Percentiles rank a stretch among this genome's conserved stretches.
phyloP scores from a whole-genome alignment of 2,888 invertebrate genomes.

The Sericinus montela region DNA sequence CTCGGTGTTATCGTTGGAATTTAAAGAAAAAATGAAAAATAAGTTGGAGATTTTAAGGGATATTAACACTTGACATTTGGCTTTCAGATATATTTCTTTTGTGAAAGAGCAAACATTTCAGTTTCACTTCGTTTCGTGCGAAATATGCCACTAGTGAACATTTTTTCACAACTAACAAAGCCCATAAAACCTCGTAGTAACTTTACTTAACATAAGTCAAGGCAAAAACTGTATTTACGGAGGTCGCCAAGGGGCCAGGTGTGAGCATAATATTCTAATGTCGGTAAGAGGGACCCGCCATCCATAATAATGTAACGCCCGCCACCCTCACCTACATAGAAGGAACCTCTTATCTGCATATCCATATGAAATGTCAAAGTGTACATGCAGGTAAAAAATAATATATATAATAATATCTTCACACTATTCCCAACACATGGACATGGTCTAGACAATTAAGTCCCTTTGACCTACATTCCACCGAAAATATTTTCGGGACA shows the following conservation, averaged over 20 bases:
- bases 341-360: slow-evolving; percentile 7
- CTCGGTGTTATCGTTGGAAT: no score
- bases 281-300: slow-evolving; percentile 60
- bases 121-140: no score
- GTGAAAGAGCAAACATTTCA: no score
- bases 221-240: slow-evolving; percentile 61
- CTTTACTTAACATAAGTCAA: slow-evolving; percentile 41
- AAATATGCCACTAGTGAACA: background rate
- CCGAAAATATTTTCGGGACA: no score
- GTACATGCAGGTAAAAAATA: background rate
- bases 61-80: no score
- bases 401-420: no score
- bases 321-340: slow-evolving; percentile 35
- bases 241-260: slow-evolving; percentile 55
- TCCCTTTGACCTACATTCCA: no score
- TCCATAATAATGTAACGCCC: slow-evolving; percentile 65
- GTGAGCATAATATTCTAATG: slow-evolving; percentile 71
- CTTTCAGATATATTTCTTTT: no score
- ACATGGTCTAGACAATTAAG: no score
- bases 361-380: slow-evolving; percentile 6
- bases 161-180: slow-evolving; percentile 16
- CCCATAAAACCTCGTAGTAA: slow-evolving; percentile 28
- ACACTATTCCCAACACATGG: no score
- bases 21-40: no score
- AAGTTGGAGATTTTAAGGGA: no score